Conservation (phyloP, 2,888 invertebrate species). For the Synanthedon andrenaeformis region DNA sequence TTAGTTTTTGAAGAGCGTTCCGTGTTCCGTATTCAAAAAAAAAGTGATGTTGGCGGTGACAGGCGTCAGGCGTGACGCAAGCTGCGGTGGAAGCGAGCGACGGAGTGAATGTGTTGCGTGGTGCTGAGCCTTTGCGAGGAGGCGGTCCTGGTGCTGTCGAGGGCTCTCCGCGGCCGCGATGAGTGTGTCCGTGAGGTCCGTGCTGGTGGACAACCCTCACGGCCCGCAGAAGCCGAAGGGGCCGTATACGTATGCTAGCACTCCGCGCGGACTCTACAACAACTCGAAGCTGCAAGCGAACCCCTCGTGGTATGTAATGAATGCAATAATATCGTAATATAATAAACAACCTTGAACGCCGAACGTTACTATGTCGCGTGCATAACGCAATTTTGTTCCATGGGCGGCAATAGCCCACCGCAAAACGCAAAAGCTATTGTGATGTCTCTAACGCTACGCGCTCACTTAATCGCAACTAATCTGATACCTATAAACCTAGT, state of each 20-base stretch:
- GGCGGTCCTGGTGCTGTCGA: constrained; percentile 22
- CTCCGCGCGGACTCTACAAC: constrained; percentile 72
- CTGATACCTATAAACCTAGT: no score
- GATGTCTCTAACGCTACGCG: no score
- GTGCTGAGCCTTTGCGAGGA: constrained; percentile 34
- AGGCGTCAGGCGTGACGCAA: no score
- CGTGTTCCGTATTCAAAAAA: no score
- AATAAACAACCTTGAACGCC: background rate
- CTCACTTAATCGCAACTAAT: no score
- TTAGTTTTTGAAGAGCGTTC: constrained; percentile 1
- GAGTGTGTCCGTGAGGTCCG: constrained; percentile 51
- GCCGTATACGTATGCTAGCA: constrained; percentile 72
- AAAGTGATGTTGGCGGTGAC: constrained; percentile 2
- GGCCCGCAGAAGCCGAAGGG: constrained; percentile 33
- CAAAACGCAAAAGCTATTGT: no score
- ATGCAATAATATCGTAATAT: background rate
- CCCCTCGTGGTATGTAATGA: constrained; percentile 47
- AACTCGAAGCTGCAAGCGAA: constrained; percentile 64
- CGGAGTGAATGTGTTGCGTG: constrained; percentile 39
- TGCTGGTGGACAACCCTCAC: constrained; percentile 55
- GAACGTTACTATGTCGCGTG: no score
- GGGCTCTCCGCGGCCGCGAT: constrained; percentile 15
- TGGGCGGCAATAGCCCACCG: no score
- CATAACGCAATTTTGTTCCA: no score
- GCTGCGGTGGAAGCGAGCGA: background rate